Base-by-base conservation (phyloP, 2,888 invertebrate genomes). In the Pollenia griseotomentosa region DNA sequence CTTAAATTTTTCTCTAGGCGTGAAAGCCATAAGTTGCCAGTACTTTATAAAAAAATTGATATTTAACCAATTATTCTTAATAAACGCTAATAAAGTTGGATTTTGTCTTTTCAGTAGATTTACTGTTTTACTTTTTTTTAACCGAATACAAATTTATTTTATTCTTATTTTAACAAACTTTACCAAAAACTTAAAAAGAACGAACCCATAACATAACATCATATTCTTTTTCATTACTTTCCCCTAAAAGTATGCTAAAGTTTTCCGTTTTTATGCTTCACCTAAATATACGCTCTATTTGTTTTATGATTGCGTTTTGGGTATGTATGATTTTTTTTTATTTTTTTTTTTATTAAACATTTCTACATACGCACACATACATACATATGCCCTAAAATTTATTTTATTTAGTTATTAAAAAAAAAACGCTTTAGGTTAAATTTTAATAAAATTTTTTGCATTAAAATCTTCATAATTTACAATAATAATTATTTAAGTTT, bases 361-460 rank as follows among this genome's bases (percentile, higher is more conserved):
- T 16, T 42, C n/a, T 11, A 2, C 42, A 42, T 42, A 63, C 16
- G 16, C 11, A 63, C 4, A 42, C 2, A 42, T 5, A 4, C 2
- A 42, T 11, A 10, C 40, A 61, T 61, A 40, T n/a, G n/a, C 33
- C 16, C 42, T 40, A 7, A 16, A 44, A 40, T 42, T 16, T 55
- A 55, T 42, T 44, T 63, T 63, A 16, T 42, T 63, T 42, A 63
- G 10, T 44, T 42, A 63, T 42, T 63, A 42, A 63, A 63, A n/a
- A 16, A 63, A 63, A 33, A 33, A 44, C 42, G 63, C 63, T 63
- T 63, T 10, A 16, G 63, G 63, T 42, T 16, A 63, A 63, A 44
- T 44, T 63, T 63, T 44, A 42, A 63, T 44, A 16, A 44, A 63
- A 44, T 63, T 63, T 63, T 42, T 3, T 6, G 42, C 63, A 63